Evolutionary conservation across 2,888 invertebrate genomes (phyloP).

Genomic region (Noctua comes): DNA sequence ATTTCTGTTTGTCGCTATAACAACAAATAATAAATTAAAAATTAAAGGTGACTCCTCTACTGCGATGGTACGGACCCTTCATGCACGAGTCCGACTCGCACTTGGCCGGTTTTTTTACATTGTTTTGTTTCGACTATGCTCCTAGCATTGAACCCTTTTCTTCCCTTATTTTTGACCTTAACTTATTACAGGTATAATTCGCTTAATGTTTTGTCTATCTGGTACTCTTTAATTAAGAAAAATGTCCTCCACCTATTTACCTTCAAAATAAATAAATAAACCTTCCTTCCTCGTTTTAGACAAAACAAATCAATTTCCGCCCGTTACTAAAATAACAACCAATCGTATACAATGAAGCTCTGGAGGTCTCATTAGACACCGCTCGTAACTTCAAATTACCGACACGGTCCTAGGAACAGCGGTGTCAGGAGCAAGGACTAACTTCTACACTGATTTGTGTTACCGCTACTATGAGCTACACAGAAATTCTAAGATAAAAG

Average conservation of each 20-base stretch:
- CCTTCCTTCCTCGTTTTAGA: background rate
- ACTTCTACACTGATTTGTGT: slow-evolving; percentile 29
- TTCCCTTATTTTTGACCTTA: background rate
- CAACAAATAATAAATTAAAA: too few relatives aligned
- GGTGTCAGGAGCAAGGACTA: slow-evolving; percentile 9
- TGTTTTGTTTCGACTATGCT: background rate
- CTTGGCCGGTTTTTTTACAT: background rate
- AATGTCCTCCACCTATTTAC: background rate
- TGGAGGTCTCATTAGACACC: slow-evolving; percentile 36
- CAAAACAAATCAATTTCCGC: background rate
- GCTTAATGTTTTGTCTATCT: background rate
- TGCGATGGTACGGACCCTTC: too few relatives aligned
- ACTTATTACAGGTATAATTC: background rate
- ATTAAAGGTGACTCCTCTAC: too few relatives aligned
- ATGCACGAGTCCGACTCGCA: too few relatives aligned
- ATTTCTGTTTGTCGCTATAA: too few relatives aligned
- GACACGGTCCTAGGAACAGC: slow-evolving; percentile 29
- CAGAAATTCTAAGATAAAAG: too few relatives aligned
- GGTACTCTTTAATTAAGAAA: background rate
- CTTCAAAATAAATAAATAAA: background rate
- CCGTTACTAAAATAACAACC: slow-evolving; percentile 9
- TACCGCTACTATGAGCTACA: slow-evolving; percentile 25
- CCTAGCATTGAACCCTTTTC: background rate
- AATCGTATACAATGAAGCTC: background rate
- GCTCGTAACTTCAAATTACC: slow-evolving; percentile 52